Percentiles rank a stretch among this genome's conserved stretches.
Conservation (phyloP, 2,888 invertebrate species). For the Rhagophthalmus giganteus region DNA sequence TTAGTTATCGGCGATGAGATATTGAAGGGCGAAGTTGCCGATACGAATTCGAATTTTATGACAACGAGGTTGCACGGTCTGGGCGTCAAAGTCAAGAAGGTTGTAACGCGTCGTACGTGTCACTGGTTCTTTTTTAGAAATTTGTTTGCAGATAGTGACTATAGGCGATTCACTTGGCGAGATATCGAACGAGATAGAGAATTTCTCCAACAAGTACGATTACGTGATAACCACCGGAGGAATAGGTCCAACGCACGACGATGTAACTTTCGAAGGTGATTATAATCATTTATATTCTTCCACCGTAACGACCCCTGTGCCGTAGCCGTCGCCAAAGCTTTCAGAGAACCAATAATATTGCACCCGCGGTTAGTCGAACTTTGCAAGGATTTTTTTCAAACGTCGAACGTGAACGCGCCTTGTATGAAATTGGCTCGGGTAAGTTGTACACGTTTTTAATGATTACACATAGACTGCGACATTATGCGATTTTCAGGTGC, state of each 20-base stretch:
- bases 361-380: constrained; percentile 56
- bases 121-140: too few species aligned
- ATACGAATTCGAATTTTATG: constrained; percentile 70
- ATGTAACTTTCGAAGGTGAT: constrained; percentile 73
- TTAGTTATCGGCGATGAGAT: constrained; percentile 78
- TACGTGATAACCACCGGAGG: constrained; percentile 77
- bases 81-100: constrained; percentile 66
- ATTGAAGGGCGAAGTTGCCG: constrained; percentile 69
- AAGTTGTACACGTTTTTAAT: too few species aligned
- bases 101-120: too few species aligned
- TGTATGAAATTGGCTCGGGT: constrained; percentile 54
- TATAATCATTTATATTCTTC: too few species aligned
- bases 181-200: constrained; percentile 65
- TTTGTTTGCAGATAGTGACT: constrained; percentile 61
- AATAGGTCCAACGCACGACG: constrained; percentile 79
- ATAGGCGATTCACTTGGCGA: constrained; percentile 66
- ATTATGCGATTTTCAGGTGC: constrained; percentile 55
- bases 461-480: neutral
- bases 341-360: constrained; percentile 54
- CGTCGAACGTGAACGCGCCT: constrained; percentile 50
- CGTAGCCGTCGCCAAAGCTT: constrained; percentile 61
- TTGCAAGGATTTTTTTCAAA: constrained; percentile 54
- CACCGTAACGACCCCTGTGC: too few species aligned
- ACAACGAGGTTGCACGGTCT: constrained; percentile 63
- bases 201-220: constrained; percentile 63